phyloP scores from a whole-genome alignment of 92 coral and sea anemone genomes.

The Paragorgia papillata region DNA sequence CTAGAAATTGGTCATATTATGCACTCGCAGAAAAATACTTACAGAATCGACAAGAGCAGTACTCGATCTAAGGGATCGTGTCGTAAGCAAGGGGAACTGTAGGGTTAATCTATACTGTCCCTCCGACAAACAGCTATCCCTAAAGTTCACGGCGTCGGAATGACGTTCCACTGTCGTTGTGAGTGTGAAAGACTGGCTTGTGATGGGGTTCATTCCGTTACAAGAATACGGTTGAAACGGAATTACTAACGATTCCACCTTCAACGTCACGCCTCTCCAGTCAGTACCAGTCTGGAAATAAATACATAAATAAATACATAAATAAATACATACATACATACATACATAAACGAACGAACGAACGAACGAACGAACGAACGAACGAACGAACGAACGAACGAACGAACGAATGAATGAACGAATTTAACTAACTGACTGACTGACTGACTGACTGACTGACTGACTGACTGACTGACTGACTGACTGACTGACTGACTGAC shows the following conservation, averaged over 20 bases:
- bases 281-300: constrained; percentile 65
- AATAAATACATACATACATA: too few species aligned
- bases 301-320: too few species aligned
- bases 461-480: too few species aligned
- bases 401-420: too few species aligned
- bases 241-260: constrained; percentile 57
- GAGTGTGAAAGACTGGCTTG: constrained; percentile 32
- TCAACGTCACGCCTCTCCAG: constrained; percentile 68
- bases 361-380: too few species aligned
- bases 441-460: too few species aligned
- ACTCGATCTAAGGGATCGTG: constrained; percentile 48
- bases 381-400: too few species aligned
- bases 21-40: too few species aligned
- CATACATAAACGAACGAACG: too few species aligned
- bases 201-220: constrained; percentile 46
- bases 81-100: constrained; percentile 59
- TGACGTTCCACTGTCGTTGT: constrained; percentile 48
- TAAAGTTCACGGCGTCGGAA: constrained; percentile 62
- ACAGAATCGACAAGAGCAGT: constrained; percentile 77
- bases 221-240: constrained; percentile 73
- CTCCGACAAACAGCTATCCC: constrained; percentile 61
- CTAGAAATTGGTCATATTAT: too few species aligned
- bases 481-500: too few species aligned
- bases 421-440: too few species aligned
- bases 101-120: constrained; percentile 64